Evolutionary conservation across 2,797 vertebrate genomes (phyloP).

Genomic region (Sebastes jordani): DNA sequence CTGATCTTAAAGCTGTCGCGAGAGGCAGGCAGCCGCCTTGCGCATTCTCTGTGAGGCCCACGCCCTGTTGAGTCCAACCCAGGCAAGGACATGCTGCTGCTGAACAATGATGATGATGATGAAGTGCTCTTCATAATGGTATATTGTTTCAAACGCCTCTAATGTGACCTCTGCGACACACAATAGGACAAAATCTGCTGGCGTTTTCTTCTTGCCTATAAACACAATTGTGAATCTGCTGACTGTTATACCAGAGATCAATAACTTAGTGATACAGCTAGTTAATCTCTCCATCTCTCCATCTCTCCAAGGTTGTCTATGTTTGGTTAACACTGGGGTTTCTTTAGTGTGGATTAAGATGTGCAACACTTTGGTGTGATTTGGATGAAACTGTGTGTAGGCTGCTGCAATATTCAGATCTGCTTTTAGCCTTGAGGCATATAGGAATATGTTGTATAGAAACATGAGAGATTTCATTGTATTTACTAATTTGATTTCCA

Average conservation of each 20-base stretch:
- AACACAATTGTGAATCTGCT: not conserved
- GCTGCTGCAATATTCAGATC: conserved; percentile 4
- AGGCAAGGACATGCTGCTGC: conserved; percentile 54
- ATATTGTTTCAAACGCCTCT: conserved; percentile 1
- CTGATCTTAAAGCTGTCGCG: conserved; percentile 40
- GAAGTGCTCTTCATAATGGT: conserved; percentile 19
- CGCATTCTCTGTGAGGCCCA: conserved; percentile 84
- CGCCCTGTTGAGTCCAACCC: conserved; percentile 80
- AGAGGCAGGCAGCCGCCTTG: conserved; percentile 66
- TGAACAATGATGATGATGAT: conserved; percentile 48
- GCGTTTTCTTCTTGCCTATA: not conserved
- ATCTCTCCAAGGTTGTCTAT: conserved; percentile 1
- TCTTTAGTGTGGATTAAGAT: not conserved
- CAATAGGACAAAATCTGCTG: not conserved
- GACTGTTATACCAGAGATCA: not conserved
- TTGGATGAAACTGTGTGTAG: not conserved
- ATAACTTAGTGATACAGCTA: not conserved
- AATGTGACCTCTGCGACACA: conserved; percentile 28
- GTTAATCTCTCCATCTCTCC: not conserved
- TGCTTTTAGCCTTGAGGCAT: not conserved
- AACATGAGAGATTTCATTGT: not conserved
- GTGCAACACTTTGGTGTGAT: not conserved
- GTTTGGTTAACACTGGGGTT: not conserved
- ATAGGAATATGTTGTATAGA: not conserved
- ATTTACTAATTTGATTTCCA: not conserved